These are phyloP conservation scores for Eleutherodactylus coqui DNA, from an alignment of 2,797 vertebrate genomes.

Conservation along the genomic window DNA sequence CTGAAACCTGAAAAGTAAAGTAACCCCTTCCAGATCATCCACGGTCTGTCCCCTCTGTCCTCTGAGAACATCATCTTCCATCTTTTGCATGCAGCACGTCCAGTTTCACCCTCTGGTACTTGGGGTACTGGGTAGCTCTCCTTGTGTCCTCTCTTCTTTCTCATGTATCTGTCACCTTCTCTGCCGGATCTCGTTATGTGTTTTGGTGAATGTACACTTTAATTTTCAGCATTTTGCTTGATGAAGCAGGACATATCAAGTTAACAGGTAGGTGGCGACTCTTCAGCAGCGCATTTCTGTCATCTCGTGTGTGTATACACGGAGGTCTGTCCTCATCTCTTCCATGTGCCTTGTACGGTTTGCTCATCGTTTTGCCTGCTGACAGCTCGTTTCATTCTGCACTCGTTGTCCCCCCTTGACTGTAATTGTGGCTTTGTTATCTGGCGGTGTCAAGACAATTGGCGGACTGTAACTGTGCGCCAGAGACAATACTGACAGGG, in stretches of 20 bases:
- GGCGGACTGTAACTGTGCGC: neutral
- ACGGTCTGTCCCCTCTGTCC: neutral
- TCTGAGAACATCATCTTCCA: neutral
- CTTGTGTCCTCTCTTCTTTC: constrained; percentile 38
- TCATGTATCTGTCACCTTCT: constrained; percentile 22
- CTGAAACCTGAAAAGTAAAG: constrained; percentile 99
- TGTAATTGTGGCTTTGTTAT: neutral
- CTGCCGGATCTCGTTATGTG: constrained; percentile 70
- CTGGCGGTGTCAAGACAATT: neutral
- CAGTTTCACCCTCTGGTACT: constrained; percentile 8
- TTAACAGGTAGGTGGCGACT: constrained; percentile 89
- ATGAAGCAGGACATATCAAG: constrained; percentile 99
- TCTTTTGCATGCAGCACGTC: neutral
- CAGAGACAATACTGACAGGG: neutral
- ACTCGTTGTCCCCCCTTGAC: neutral
- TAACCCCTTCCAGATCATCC: constrained; percentile 65
- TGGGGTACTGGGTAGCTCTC: neutral
- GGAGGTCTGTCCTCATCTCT: neutral
- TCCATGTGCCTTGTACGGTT: neutral
- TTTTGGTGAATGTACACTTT: constrained; percentile 85
- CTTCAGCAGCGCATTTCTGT: constrained; percentile 25
- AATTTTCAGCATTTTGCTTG: constrained; percentile 99
- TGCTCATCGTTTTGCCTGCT: neutral
- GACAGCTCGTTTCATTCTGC: neutral
- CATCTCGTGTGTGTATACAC: neutral